Conservation (phyloP, 2,888 invertebrate genomes). For the Theretra japonica region DNA sequence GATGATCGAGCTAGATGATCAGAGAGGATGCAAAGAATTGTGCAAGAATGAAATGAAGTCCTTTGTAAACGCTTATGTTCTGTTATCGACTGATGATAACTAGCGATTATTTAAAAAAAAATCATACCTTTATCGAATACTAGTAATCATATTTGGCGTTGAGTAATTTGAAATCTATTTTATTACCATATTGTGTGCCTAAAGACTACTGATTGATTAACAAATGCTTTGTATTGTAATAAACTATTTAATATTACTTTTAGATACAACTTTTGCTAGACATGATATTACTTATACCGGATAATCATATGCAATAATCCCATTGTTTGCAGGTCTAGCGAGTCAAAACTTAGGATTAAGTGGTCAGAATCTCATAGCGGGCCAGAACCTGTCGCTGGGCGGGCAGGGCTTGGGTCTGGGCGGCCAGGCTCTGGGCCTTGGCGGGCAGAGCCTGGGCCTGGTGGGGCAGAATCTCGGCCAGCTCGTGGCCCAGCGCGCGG, state of each 20-base stretch:
- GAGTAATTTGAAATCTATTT: too few relatives aligned
- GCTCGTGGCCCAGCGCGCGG: constrained; percentile 71
- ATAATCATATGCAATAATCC: neutral
- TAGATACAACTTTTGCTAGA: neutral
- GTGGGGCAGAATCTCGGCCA: constrained; percentile 71
- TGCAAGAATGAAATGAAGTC: too few relatives aligned
- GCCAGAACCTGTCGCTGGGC: constrained; percentile 51
- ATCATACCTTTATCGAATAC: too few relatives aligned
- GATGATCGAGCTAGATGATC: neutral
- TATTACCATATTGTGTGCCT: too few relatives aligned
- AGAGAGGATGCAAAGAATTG: too few relatives aligned
- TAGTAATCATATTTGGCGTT: too few relatives aligned
- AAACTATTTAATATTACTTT: too few relatives aligned
- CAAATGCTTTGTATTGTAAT: too few relatives aligned
- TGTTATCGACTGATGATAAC: too few relatives aligned
- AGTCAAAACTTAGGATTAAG: constrained; percentile 62
- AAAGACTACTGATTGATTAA: too few relatives aligned
- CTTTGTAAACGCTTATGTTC: too few relatives aligned
- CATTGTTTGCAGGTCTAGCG: constrained; percentile 61
- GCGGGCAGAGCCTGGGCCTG: constrained; percentile 60
- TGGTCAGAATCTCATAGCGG: constrained; percentile 62
- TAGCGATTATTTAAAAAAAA: too few relatives aligned
- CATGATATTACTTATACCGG: neutral
- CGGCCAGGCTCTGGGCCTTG: constrained; percentile 56
- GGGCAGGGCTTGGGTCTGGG: constrained; percentile 57